Conservation (phyloP, 2,113 vertebrate genomes). For the Callopanchax toddi region DNA sequence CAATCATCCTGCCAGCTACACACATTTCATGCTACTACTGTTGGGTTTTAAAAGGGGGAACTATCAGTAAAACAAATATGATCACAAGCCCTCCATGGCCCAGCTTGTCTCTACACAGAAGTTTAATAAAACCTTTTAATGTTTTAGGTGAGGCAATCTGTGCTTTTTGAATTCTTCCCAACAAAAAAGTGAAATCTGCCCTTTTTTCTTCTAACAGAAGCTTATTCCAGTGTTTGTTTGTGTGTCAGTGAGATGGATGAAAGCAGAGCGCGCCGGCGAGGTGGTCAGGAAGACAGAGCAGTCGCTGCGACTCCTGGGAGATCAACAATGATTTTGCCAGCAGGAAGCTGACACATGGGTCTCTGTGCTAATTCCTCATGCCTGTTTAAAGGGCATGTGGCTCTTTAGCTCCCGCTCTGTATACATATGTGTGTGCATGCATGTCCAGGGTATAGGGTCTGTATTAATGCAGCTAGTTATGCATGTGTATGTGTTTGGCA, state of each 20-base stretch:
- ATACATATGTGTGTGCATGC: conserved; percentile 21
- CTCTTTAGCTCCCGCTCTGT: conserved; percentile 27
- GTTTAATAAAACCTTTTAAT: conserved; percentile 48
- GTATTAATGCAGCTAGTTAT: conserved; percentile 28
- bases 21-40: conserved; percentile 35
- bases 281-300: conserved; percentile 31
- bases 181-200: neutral
- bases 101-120: conserved; percentile 13
- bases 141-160: neutral
- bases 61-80: conserved; percentile 26
- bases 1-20: conserved; percentile 11
- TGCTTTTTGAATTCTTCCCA: neutral
- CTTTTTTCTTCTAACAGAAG: neutral
- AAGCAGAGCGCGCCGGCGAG: conserved; percentile 12
- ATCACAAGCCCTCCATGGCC: conserved; percentile 1
- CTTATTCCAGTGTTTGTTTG: conserved; percentile 3
- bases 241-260: conserved; percentile 18
- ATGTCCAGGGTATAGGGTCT: conserved; percentile 31
- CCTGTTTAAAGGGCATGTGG: conserved; percentile 57
- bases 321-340: conserved; percentile 56
- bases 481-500: conserved; percentile 34
- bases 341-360: conserved; percentile 60
- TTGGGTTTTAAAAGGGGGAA: conserved; percentile 9
- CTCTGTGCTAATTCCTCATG: conserved; percentile 57
- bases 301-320: conserved; percentile 47